These are phyloP conservation scores for Zapornia atra DNA, from an alignment of 2,113 vertebrate genomes.

Conservation along the genomic window DNA sequence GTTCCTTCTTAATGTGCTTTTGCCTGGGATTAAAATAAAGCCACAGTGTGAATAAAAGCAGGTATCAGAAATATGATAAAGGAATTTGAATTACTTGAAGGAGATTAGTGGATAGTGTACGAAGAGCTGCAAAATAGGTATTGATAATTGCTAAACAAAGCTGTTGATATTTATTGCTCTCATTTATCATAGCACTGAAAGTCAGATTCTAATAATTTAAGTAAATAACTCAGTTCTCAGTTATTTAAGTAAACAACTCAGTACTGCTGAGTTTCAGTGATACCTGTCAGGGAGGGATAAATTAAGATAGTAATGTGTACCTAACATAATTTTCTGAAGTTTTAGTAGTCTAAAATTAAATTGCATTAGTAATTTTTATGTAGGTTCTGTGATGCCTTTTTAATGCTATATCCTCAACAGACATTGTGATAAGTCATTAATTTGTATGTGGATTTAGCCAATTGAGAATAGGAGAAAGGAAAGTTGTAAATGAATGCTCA, in stretches of 20 bases:
- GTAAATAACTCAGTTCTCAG: not conserved
- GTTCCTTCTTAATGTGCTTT: not conserved
- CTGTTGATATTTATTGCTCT: constrained; percentile 30
- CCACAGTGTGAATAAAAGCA: not conserved
- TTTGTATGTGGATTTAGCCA: constrained; percentile 44
- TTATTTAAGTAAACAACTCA: constrained; percentile 8
- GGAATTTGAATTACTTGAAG: not conserved
- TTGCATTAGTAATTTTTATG: constrained; percentile 13
- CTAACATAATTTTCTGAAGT: not conserved
- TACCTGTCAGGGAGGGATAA: not conserved
- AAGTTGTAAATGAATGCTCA: constrained; percentile 2
- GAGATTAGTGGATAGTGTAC: not conserved
- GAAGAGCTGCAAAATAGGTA: not conserved
- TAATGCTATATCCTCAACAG: not conserved
- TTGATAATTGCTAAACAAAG: constrained; percentile 26
- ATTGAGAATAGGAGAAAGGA: not conserved
- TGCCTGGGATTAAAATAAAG: constrained; percentile 8
- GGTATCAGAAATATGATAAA: constrained; percentile 15
- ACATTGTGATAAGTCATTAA: constrained; percentile 40
- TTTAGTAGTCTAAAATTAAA: constrained; percentile 23
- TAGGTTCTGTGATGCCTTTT: constrained; percentile 24
- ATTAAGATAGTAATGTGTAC: not conserved
- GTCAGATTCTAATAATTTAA: constrained; percentile 12
- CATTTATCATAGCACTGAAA: constrained; percentile 19
- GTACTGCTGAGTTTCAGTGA: not conserved